Conservation (phyloP, 1,140 invertebrate genomes). For the Aphidius ervi region DNA sequence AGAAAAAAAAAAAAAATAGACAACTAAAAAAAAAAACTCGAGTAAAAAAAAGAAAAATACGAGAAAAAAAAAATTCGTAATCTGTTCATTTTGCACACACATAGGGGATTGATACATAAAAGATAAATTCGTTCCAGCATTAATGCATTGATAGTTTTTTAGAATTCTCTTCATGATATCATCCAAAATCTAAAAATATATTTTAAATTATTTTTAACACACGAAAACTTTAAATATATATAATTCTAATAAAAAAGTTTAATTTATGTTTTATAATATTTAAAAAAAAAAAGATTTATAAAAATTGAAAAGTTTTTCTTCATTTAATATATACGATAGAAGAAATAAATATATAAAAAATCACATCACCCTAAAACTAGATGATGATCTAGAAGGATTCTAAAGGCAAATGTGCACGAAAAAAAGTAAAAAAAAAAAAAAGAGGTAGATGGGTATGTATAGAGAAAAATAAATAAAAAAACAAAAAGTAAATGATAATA, state of each 20-base stretch:
- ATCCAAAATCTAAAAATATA: slow-evolving; percentile 11
- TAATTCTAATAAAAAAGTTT: too few species aligned
- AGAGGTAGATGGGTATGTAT: background rate
- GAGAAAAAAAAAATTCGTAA: slow-evolving; percentile 30
- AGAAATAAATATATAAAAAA: slow-evolving; percentile 1
- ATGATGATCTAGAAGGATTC: slow-evolving; percentile 10
- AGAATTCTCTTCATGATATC: slow-evolving; percentile 2
- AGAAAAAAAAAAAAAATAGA: slow-evolving; percentile 5
- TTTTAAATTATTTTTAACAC: background rate
- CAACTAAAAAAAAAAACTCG: slow-evolving; percentile 10
- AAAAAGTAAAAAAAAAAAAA: slow-evolving; percentile 15
- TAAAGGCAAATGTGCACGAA: slow-evolving; percentile 11
- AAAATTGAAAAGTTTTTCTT: background rate
- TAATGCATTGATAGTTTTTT: slow-evolving; percentile 44
- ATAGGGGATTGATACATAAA: slow-evolving; percentile 2
- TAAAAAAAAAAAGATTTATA: too few species aligned
- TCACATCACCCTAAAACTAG: slow-evolving; percentile 14
- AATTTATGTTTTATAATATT: too few species aligned
- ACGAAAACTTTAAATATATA: background rate
- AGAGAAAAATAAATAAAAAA: slow-evolving; percentile 11
- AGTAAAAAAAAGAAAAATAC: slow-evolving; percentile 4
- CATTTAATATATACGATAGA: background rate
- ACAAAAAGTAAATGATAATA: slow-evolving; percentile 4
- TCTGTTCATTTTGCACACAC: slow-evolving; percentile 33
- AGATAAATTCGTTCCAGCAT: slow-evolving; percentile 42